Evolutionary conservation across 2,797 vertebrate species (phyloP), one percentile per base, ranked within the genome.

Genomic region (Manis crassicaudata): DNA sequence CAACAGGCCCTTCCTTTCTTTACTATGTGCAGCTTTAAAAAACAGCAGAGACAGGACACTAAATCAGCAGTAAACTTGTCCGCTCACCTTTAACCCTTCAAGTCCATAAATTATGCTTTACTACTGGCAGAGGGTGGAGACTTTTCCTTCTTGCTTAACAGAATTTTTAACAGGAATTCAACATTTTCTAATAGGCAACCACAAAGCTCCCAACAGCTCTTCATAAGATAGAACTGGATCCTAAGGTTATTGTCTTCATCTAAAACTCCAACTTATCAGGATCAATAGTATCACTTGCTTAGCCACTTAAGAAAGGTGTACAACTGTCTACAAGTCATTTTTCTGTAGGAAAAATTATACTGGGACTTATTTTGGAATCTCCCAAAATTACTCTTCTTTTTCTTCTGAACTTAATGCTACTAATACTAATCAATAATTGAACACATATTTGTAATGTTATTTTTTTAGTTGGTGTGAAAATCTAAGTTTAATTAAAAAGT

Each of bases 181-280:
- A 79, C 80, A 75, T 79, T 96, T 97, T 81, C 88, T 84, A 58
- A 95, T 86, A 94, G 82, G 20, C 65, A 88, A 35, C 40, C 43
- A n/a, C 75, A 80, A 94, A 88, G 29, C 40, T 83, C 62, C 29
- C 88, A 88, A 63, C 1, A 83, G 21, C 52, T 81, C 79, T 90
- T 63, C 62, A 80, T 32, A 84, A 90, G 54, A 60, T 8, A 70
- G 60, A 96, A 85, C 21, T 80, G 54, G 25, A 43, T 77, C 10
- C 50, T 43, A 92, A 92, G 11, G 67, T 86, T 35, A 68, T 43
- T 46, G 16, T 52, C 60, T 73, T 75, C 18, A 18, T 50, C 68
- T 89, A 70, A 29, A 93, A 87, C 32, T 18, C 16, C 11, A 75
- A 17, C 52, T 56, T 56, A 77, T 76, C 21, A 11, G 11, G 14